phyloP scores from a whole-genome alignment of 2,797 vertebrate species.

The Paguma larvata region DNA sequence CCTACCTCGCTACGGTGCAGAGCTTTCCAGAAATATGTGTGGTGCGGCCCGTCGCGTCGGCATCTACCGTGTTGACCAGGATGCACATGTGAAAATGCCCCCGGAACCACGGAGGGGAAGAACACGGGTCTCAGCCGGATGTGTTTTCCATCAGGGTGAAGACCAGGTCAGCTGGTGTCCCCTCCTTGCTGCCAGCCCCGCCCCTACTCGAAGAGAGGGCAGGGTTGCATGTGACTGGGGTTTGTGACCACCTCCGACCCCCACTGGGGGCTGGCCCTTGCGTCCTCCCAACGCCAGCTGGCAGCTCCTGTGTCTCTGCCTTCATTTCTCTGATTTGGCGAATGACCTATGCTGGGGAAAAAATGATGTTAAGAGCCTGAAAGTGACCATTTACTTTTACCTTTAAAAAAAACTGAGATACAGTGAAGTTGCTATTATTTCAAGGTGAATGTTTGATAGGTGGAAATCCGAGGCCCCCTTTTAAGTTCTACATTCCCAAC shows the following conservation, averaged over 20 bases:
- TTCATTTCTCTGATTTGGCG: neutral
- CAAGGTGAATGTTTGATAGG: fast-evolving
- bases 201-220: neutral
- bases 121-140: fast-evolving
- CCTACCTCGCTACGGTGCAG: neutral
- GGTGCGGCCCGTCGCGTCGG: too few relatives aligned
- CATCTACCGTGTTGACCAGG: neutral
- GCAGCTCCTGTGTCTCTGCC: neutral
- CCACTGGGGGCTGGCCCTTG: fast-evolving
- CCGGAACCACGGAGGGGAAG: neutral
- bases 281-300: neutral
- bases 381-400: neutral
- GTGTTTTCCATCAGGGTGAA: neutral
- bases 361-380: neutral
- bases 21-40: neutral
- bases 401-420: neutral
- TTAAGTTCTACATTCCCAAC: neutral
- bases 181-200: too few relatives aligned
- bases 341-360: neutral
- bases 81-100: fast-evolving
- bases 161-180: neutral
- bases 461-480: neutral
- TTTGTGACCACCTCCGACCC: neutral
- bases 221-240: too few relatives aligned
- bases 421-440: fast-evolving